phyloP scores from a whole-genome alignment of 2,797 vertebrate species.

The Micrastur ruficollis region DNA sequence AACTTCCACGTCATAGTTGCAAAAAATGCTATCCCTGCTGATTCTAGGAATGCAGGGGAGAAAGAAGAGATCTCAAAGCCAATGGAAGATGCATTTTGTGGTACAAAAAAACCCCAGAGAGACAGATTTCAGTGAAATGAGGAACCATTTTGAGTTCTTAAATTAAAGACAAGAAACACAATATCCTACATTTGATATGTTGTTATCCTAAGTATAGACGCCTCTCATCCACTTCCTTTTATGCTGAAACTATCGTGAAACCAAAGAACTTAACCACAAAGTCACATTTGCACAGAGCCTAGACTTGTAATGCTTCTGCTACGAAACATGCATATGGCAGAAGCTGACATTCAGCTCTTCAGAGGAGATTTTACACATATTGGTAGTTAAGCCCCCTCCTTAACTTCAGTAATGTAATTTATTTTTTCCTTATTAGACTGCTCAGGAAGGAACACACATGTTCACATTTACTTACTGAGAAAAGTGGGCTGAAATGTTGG shows the following conservation, averaged over 20 bases:
- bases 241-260: not conserved
- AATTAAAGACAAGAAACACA: conserved; percentile 8
- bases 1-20: not conserved
- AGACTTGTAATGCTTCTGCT: not conserved
- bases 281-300: not conserved
- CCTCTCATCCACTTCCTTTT: not conserved
- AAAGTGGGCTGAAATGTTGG: not conserved
- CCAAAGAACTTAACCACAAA: not conserved
- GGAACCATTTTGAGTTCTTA: not conserved
- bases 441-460: not conserved
- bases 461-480: not conserved
- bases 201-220: not conserved
- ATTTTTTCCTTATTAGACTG: not conserved
- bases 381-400: not conserved
- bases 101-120: not conserved
- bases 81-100: not conserved
- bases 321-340: not conserved
- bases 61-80: not conserved
- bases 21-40: not conserved
- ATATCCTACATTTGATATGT: not conserved
- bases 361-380: not conserved
- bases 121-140: not conserved
- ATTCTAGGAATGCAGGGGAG: not conserved
- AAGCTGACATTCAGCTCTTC: not conserved
- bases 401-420: not conserved